Base-by-base conservation (phyloP, 2,797 vertebrate genomes). In the Chelidonichthys spinosus region DNA sequence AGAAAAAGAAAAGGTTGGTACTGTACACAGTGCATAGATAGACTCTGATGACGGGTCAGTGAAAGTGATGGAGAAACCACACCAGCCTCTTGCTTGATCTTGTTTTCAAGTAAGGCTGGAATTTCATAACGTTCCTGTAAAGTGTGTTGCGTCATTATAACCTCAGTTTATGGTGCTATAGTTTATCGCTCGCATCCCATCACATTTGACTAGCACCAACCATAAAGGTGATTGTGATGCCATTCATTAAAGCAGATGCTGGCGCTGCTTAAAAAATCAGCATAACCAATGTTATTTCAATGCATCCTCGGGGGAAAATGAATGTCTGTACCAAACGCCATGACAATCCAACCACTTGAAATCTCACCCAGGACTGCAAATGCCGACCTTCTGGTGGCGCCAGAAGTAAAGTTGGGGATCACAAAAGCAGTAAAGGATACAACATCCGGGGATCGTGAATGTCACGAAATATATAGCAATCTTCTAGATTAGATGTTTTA, bases 41-140 rank as follows among this genome's bases (percentile, higher is more conserved):
- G 62, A 68, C 35, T 43, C 64, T 73, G 42, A 60, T 61, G 17
- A 65, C 72, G 74, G 2, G 47, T 49, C 60, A 25, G 33, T 7
- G 8, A 69, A 32, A 32, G 37, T 63, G 35, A 58, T 74, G 55
- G n/a, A 46, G 53, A 80, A 65, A 75, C 68, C 4, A 55, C 32
- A 14, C 17, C 0, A 1, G 33, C 49, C 32, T 67, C 18, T 13
- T 74, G 61, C 4, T 25, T 39, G 17, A 25, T 67, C 56, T 60
- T 59, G 85, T 39, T 46, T 64, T 69, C 43, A 59, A 58, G 7
- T 17, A 3, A 77, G 75, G 63, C 2, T 53, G 59, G 9, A 77
- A 76, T 55, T 49, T 42, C 15, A 59, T 52, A 8, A 50, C 25
- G 60, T 69, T 72, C 2, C 6, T 44, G 43, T 78, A 52, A 81